Evolutionary conservation across 2,888 invertebrate genomes (phyloP).

Genomic region (Oscheius sp.): DNA sequence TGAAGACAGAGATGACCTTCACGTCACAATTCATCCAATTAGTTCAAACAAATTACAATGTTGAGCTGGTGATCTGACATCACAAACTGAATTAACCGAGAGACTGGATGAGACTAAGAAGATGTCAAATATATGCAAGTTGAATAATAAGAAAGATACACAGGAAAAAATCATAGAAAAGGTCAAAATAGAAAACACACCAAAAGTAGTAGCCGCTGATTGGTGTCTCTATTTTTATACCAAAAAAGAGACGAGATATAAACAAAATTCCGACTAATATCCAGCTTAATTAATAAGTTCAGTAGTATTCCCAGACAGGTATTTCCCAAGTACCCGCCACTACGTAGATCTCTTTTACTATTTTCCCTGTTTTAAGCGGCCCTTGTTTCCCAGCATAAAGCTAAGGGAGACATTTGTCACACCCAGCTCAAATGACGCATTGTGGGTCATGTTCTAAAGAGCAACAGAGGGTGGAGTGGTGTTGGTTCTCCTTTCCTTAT

Average conservation of each 20-base stretch:
- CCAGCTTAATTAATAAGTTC: no score
- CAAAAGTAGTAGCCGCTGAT: not conserved
- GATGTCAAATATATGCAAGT: no score
- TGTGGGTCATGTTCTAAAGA: slow-evolving; percentile 17
- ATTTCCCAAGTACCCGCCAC: not conserved
- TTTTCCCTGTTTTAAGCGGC: no score
- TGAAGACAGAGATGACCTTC: no score
- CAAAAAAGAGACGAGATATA: not conserved
- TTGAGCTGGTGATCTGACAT: no score
- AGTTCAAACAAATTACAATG: no score
- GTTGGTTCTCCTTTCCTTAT: slow-evolving; percentile 13
- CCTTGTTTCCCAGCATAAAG: no score
- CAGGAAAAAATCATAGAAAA: slow-evolving; percentile 11
- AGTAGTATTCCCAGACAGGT: not conserved
- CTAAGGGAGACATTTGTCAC: no score
- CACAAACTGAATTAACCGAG: no score
- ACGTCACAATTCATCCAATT: no score
- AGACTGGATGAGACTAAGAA: no score
- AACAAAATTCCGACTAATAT: no score
- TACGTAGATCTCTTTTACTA: not conserved
- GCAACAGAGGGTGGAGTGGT: not conserved
- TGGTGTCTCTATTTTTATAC: slow-evolving; percentile 13
- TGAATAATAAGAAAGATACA: not conserved
- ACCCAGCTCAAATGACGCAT: slow-evolving; percentile 21
- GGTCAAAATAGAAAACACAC: slow-evolving; percentile 18